Base-by-base conservation (phyloP, 1,140 invertebrate genomes). In the Diachasma alloeum region DNA sequence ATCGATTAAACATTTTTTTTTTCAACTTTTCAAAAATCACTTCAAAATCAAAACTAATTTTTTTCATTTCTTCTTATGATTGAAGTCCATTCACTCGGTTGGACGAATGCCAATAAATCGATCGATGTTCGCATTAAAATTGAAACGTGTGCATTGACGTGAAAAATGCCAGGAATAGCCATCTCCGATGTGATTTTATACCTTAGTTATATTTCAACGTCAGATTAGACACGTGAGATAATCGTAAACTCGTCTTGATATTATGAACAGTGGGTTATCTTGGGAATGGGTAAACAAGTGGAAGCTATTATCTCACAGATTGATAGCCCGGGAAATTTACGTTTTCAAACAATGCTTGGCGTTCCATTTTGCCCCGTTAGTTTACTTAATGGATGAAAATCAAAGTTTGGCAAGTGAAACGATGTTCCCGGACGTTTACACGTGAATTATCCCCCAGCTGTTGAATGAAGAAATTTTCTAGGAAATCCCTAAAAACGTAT, bases 61-160 rank as follows among this genome's bases (percentile, higher is more conserved):
- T 24, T 24, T 24, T 15, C 24, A 63, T 48, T n/a, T n/a, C n/a
- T 48, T 37, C 36, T 73, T 59, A n/a, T 73, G 42, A n/a, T 63
- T 31, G 8, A 11, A 13, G 68, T 44, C 26, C 77, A 68, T 71
- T 69, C 74, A 68, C 77, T 69, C 72, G 71, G 31, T 78, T 78
- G 77, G 73, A 68, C 31, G 36, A 67, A 42, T 69, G 77, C 77
- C 77, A 78, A 78, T 78, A 75, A 78, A 78, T 78, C 77, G 74
- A 78, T 78, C 73, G 76, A 78, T 78, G 63, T 78, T 71, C 36
- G 17, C 46, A 48, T 48, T 48, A 59, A 22, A 19, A 59, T 13
- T 22, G 53, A 59, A 59, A 59, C 11, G 19, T 59, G 17, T 22
- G 19, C n/a, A 24, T 22, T 22, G 9, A 22, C 53, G 19, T 59